Evolutionary conservation across 2,113 vertebrate genomes (phyloP), one percentile per base, ranked within the genome.

Genomic region (Bufo bufo): DNA sequence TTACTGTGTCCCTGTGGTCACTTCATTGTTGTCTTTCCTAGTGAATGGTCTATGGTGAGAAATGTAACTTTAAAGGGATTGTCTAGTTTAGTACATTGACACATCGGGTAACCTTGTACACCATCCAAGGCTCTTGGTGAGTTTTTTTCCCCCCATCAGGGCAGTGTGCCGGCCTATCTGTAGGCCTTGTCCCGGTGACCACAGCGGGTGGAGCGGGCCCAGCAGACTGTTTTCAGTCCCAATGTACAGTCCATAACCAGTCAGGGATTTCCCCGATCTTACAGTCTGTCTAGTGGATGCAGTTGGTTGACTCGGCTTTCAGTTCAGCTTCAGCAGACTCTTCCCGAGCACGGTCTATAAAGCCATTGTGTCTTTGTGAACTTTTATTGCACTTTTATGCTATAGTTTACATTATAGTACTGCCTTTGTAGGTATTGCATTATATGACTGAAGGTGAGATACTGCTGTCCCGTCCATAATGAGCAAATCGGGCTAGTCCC

Each of bases 221-320:
- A 9, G 0, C 9, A 52, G 52, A 52, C 52, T 0, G 9, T 52
- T 52, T n/a, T 6, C 19, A 65, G 61, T 20, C 61, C 61, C 20
- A 7, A 58, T 58, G 2, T 2, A 20, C 19, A 19, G 19, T 6
- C 61, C 6, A 8, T 20, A 65, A n/a, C 6, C 6, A 17, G 1
- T n/a, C 3, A 65, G 4, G 61, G 61, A 8, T n/a, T 65, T 5
- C 19, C 10, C 33, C 33, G 33, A 33, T 33, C 33, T 16, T 1
- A n/a, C n/a, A 54, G 13, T 23, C 3, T 19, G 17, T 2, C 12
- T 23, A 61, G 56, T 69, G 81, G 61, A 83, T 83, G 81, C 81
- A 83, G 0, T n/a, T 83, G 81, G 81, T 83, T 52, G 81, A 66
- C 63, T 49, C 47, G 11, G 9, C 81, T 16, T n/a, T 83, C 61